Evolutionary conservation across 2,888 invertebrate species (phyloP).

Genomic region (Gari tellinella): DNA sequence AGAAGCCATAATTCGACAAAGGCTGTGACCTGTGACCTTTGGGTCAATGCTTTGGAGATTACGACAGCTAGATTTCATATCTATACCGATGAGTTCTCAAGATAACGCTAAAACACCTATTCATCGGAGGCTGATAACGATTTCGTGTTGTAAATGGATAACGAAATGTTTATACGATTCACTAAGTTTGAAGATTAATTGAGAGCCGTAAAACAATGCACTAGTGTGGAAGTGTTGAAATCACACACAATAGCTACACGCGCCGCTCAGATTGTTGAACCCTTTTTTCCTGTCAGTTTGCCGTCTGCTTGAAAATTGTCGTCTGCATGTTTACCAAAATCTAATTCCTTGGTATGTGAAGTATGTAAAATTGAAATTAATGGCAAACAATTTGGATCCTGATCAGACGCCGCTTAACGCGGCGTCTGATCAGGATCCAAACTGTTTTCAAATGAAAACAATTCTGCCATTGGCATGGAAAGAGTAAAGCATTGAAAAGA

Average conservation of each 20-base stretch:
- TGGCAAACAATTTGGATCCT: too few relatives aligned
- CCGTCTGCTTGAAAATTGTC: too few relatives aligned
- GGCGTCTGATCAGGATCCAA: too few relatives aligned
- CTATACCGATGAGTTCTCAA: constrained; percentile 21
- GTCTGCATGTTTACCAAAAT: too few relatives aligned
- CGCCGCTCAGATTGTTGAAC: constrained; percentile 13
- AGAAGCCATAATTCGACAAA: constrained; percentile 3
- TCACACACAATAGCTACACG: constrained; percentile 29
- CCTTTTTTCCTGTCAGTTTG: too few relatives aligned
- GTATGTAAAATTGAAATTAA: too few relatives aligned
- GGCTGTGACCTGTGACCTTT: constrained; percentile 25
- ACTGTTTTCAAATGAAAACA: too few relatives aligned
- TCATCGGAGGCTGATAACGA: constrained; percentile 28
- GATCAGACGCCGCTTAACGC: too few relatives aligned
- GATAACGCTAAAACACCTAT: constrained; percentile 13
- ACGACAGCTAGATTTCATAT: constrained; percentile 32
- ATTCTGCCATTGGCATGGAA: too few relatives aligned
- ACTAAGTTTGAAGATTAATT: constrained; percentile 12
- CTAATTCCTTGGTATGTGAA: too few relatives aligned
- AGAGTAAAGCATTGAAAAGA: too few relatives aligned
- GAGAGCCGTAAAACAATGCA: constrained; percentile 21
- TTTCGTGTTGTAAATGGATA: constrained; percentile 7
- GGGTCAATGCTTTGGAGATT: neutral
- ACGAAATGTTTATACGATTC: constrained; percentile 33
- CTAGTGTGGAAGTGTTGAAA: constrained; percentile 43